Evolutionary conservation across 2,888 invertebrate species (phyloP), one percentile per base, ranked within the genome.

Genomic region (Noctua comes): DNA sequence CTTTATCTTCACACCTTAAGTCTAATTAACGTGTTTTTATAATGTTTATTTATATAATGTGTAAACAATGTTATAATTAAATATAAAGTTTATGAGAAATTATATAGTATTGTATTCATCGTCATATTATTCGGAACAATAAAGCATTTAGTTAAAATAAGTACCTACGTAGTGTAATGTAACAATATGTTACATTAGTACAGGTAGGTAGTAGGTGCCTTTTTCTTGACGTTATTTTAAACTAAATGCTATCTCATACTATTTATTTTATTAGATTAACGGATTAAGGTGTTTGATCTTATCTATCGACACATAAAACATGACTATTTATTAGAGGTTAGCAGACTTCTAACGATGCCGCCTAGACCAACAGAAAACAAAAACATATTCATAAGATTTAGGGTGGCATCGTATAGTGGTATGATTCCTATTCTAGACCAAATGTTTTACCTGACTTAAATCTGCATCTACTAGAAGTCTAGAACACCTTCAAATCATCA

Each of bases 261-360:
- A 79, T 10, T 57, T 68, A 27, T 80, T 69, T 54, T 0, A 48
- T 48, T 24, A 24, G 43, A 46, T 75, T 74, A 75, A 64, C 10
- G 51, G 76, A 75, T 64, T 78, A 76, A 5, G 24, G 36, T 27
- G 31, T 43, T 46, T 13, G 2, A 48, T 83, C 31, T n/a, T 36
- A 79, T 79, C 77, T 46, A 54, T 18, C 8, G 40, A 31, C 24
- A 27, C 21, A 77, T 62, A 48, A 77, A 57, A 57, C 46, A 40
- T 48, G 1, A 24, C 51, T 62, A 36, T 75, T 46, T 64, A 79
- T 82, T 40, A 46, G 13, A 36, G n/a, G 31, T 62, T 43, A 40
- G 10, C 43, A 51, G 6, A 64, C 46, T 83, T 48, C 24, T 83
- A 65, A 27, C 18, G 7, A 77, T 48, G 31, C 83, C 77, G 79